Evolutionary conservation across 2,113 vertebrate genomes (phyloP).

Genomic region (Chloropsis hardwickii): DNA sequence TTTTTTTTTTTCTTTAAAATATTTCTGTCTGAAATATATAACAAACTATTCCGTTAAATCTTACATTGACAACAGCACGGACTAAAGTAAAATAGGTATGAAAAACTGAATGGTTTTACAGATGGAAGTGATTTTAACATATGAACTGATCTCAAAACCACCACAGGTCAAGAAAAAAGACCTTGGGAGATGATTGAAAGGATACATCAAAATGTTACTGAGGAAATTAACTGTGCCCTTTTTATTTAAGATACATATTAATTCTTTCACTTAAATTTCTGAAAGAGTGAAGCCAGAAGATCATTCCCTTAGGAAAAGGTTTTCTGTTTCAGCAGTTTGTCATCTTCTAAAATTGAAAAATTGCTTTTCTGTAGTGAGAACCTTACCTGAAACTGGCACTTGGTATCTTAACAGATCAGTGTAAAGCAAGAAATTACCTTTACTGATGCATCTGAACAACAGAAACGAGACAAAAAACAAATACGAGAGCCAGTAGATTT

Average conservation of each 20-base stretch:
- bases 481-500: constrained; percentile 86
- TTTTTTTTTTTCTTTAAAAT: not conserved
- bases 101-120: constrained; percentile 51
- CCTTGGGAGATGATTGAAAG: constrained; percentile 49
- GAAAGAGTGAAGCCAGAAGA: constrained; percentile 57
- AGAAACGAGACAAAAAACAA: constrained; percentile 91
- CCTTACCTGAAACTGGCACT: constrained; percentile 73
- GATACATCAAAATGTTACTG: constrained; percentile 58
- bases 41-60: constrained; percentile 52
- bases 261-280: constrained; percentile 63
- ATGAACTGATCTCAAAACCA: constrained; percentile 50
- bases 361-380: constrained; percentile 64
- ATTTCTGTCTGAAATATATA: constrained; percentile 48
- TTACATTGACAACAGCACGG: not conserved
- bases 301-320: constrained; percentile 58
- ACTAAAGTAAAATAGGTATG: constrained; percentile 52
- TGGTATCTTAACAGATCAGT: constrained; percentile 84
- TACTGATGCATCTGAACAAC: constrained; percentile 84
- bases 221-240: constrained; percentile 60
- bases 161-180: constrained; percentile 22
- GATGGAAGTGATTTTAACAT: constrained; percentile 60
- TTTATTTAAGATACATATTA: constrained; percentile 38
- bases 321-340: constrained; percentile 65
- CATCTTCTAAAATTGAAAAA: constrained; percentile 68
- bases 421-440: constrained; percentile 98